phyloP scores from a whole-genome alignment of 2,888 invertebrate species.

The Diplolepis rosae region DNA sequence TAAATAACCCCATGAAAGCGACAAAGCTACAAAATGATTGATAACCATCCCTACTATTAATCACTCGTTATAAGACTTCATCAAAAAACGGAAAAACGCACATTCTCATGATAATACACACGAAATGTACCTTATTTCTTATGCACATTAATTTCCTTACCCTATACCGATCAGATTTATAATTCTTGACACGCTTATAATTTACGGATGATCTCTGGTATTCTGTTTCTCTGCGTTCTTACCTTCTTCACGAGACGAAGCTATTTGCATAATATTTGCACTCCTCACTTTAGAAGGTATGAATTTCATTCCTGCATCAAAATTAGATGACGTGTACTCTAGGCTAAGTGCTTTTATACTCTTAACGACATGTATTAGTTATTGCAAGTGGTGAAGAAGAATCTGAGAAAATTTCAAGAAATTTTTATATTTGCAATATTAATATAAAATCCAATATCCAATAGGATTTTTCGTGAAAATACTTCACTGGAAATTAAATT shows the following conservation, averaged over 20 bases:
- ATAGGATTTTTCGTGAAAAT: too few relatives aligned
- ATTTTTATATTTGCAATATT: background rate
- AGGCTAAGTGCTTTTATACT: slow-evolving; percentile 21
- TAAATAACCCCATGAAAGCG: background rate
- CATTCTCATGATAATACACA: too few relatives aligned
- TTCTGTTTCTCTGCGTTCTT: background rate
- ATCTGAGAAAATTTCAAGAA: background rate
- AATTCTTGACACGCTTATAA: slow-evolving; percentile 1
- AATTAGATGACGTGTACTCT: slow-evolving; percentile 20
- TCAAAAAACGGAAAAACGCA: too few relatives aligned
- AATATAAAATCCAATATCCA: too few relatives aligned
- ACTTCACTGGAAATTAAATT: background rate
- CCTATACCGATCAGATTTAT: too few relatives aligned
- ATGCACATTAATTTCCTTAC: too few relatives aligned
- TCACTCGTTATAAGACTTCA: background rate
- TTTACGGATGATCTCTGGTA: background rate
- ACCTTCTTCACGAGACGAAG: slow-evolving; percentile 6
- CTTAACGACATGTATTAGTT: too few relatives aligned
- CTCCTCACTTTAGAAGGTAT: slow-evolving; percentile 16
- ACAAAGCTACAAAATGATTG: background rate
- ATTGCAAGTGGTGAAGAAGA: background rate
- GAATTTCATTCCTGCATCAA: slow-evolving; percentile 26
- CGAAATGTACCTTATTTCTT: too few relatives aligned
- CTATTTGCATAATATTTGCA: slow-evolving; percentile 26
- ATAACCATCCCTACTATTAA: background rate